Conservation (phyloP, 2,113 vertebrate genomes). For the Pionites leucogaster region DNA sequence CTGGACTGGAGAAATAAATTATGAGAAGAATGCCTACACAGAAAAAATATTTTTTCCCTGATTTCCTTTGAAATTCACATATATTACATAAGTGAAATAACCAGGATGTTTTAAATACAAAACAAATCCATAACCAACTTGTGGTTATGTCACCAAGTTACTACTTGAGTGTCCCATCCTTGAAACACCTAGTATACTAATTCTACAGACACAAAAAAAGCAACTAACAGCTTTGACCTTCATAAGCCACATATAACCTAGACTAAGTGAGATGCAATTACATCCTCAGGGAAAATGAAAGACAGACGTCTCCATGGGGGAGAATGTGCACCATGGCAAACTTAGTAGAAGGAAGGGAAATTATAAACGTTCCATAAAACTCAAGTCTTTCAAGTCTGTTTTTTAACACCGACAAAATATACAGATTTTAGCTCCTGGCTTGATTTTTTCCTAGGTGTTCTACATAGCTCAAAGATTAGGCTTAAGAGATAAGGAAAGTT, state of each 20-base stretch:
- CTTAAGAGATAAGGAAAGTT: neutral
- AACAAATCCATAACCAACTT: neutral
- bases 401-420: neutral
- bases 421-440: neutral
- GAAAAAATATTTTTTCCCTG: neutral
- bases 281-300: neutral
- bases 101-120: neutral
- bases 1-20: neutral
- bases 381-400: neutral
- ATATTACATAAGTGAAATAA: neutral
- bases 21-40: rapidly evolving
- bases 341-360: neutral
- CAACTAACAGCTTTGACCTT: neutral
- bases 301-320: rapidly evolving
- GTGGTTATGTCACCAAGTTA: neutral
- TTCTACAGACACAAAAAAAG: neutral
- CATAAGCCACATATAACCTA: neutral
- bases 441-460: neutral
- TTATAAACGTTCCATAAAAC: neutral
- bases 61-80: neutral
- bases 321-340: neutral
- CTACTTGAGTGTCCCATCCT: neutral
- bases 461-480: neutral
- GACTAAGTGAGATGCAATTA: neutral
- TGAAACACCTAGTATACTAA: neutral